Evolutionary conservation across 2,888 invertebrate species (phyloP).

Genomic region (Tenthredo distinguenda): DNA sequence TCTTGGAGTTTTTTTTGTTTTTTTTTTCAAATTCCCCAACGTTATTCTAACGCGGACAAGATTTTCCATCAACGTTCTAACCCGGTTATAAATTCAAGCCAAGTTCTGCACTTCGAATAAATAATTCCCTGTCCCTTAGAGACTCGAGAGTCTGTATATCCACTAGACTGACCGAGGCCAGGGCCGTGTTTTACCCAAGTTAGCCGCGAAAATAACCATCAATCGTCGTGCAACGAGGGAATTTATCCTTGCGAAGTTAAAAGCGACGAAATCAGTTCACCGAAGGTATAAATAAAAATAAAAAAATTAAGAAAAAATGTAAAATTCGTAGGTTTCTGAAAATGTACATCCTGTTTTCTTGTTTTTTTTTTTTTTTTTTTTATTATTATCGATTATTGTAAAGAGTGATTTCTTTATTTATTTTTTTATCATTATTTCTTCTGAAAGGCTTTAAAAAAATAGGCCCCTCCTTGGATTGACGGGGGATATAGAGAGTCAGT

Average conservation of each 20-base stretch:
- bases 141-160: background rate
- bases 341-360: background rate
- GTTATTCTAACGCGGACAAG: background rate
- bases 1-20: background rate
- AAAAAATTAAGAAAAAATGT: background rate
- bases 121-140: slow-evolving; percentile 20
- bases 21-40: background rate
- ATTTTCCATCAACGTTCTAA: slow-evolving; percentile 21
- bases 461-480: background rate
- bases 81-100: slow-evolving; percentile 29
- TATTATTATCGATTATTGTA: background rate
- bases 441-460: background rate
- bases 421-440: background rate
- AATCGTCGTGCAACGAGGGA: slow-evolving; percentile 17
- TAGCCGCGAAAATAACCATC: background rate
- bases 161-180: slow-evolving; percentile 3
- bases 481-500: slow-evolving; percentile 4
- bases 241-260: background rate
- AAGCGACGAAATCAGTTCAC: background rate
- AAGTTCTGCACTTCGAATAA: slow-evolving; percentile 17
- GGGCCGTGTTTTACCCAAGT: background rate
- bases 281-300: background rate
- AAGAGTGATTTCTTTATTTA: background rate
- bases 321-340: background rate
- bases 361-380: no score